These are phyloP conservation scores for Spisula solida DNA, from an alignment of 2,888 invertebrate genomes.

Conservation along the genomic window DNA sequence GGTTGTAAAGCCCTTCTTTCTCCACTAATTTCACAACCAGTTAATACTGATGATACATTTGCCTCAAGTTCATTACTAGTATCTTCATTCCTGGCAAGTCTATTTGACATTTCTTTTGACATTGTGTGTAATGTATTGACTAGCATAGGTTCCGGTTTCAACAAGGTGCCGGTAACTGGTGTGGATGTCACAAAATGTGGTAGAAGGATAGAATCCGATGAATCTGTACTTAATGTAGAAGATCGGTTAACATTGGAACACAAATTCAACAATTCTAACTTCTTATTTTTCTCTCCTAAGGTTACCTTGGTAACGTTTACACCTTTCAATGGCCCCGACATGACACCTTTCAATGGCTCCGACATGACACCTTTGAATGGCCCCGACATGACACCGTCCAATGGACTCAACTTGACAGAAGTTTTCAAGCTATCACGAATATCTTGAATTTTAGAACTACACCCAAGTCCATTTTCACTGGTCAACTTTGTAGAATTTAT, in stretches of 20 bases:
- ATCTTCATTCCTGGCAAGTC: not conserved
- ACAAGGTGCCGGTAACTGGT: not conserved
- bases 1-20: slow-evolving; percentile 40
- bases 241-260: slow-evolving; percentile 9
- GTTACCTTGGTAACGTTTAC: not conserved
- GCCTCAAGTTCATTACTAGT: not conserved
- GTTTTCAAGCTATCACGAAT: not conserved
- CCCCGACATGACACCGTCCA: too few relatives aligned
- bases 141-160: slow-evolving; percentile 50
- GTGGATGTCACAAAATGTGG: slow-evolving; percentile 57
- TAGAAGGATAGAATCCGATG: slow-evolving; percentile 49
- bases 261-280: not conserved
- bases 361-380: too few relatives aligned
- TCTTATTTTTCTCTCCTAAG: not conserved
- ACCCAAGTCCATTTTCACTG: not conserved
- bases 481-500: not conserved
- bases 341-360: too few relatives aligned
- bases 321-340: not conserved
- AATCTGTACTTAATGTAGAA: slow-evolving; percentile 58
- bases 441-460: not conserved
- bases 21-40: not conserved
- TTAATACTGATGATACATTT: not conserved
- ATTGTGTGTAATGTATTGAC: not conserved
- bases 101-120: not conserved
- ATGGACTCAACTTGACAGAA: not conserved